phyloP scores from a whole-genome alignment of 2,888 invertebrate genomes.

The Coelopa pilipes region DNA sequence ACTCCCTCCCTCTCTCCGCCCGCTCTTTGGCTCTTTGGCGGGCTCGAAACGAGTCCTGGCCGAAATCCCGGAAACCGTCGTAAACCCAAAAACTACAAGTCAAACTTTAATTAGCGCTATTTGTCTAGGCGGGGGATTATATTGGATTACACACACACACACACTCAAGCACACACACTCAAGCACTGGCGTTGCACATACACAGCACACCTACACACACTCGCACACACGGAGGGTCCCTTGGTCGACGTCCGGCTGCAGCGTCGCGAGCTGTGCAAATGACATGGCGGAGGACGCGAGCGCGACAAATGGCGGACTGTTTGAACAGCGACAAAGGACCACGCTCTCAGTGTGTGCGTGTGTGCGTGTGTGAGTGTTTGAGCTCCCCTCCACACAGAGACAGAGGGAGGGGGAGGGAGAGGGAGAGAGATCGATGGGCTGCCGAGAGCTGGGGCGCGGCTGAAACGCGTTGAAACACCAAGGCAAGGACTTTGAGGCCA shows the following conservation, averaged over 20 bases:
- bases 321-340: background rate
- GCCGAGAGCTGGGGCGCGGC: too few species aligned
- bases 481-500: too few species aligned
- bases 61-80: slow-evolving; percentile 11
- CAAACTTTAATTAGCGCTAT: slow-evolving; percentile 44
- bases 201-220: background rate
- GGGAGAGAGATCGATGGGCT: too few species aligned
- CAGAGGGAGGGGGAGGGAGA: too few species aligned
- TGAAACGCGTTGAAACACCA: too few species aligned
- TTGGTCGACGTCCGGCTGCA: background rate
- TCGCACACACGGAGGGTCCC: background rate
- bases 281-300: background rate
- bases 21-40: background rate
- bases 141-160: slow-evolving; percentile 31
- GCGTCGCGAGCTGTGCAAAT: too few species aligned
- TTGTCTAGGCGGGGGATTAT: slow-evolving; percentile 37
- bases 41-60: slow-evolving; percentile 6
- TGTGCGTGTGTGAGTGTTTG: background rate
- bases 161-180: background rate
- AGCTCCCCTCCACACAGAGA: background rate
- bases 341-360: background rate
- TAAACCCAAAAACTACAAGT: slow-evolving; percentile 40
- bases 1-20: too few species aligned
- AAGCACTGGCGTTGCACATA: background rate
- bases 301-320: background rate